These are phyloP conservation scores for Allacma fusca DNA, from an alignment of 2,888 invertebrate genomes.

Conservation along the genomic window DNA sequence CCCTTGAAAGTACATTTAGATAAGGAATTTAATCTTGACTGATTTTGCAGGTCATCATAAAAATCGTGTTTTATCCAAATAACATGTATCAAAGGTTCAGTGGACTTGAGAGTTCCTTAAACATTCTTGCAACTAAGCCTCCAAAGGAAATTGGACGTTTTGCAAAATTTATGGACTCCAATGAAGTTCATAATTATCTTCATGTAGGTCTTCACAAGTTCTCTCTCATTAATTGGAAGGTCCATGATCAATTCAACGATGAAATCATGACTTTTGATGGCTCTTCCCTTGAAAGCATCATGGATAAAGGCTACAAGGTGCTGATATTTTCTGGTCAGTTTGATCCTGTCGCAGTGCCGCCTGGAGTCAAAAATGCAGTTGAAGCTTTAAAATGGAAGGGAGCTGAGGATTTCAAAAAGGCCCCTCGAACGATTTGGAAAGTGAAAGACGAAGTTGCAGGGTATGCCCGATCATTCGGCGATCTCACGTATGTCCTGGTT, in stretches of 20 bases:
- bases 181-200: conserved; percentile 9
- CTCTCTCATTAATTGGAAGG: background rate
- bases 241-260: background rate
- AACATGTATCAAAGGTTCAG: background rate
- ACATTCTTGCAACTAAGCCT: background rate
- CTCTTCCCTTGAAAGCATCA: background rate
- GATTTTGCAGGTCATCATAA: too few species aligned
- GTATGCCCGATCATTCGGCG: background rate
- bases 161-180: background rate
- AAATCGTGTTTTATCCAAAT: too few species aligned
- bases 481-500: background rate
- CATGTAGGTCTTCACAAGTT: conserved; percentile 6
- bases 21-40: too few species aligned
- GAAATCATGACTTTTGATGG: background rate
- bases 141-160: background rate
- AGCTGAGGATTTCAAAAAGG: background rate
- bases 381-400: too few species aligned
- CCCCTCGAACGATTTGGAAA: background rate
- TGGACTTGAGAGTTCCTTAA: background rate
- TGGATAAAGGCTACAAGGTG: too few species aligned
- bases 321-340: too few species aligned
- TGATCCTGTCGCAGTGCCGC: too few species aligned
- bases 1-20: too few species aligned
- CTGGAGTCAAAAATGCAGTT: too few species aligned
- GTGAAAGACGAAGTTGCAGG: too few species aligned